A percentile compares a stretch with the other conserved stretches of the same genome.
These are phyloP conservation scores for Ophion ventricosus DNA, from an alignment of 2,888 invertebrate species.

Conservation along the genomic window DNA sequence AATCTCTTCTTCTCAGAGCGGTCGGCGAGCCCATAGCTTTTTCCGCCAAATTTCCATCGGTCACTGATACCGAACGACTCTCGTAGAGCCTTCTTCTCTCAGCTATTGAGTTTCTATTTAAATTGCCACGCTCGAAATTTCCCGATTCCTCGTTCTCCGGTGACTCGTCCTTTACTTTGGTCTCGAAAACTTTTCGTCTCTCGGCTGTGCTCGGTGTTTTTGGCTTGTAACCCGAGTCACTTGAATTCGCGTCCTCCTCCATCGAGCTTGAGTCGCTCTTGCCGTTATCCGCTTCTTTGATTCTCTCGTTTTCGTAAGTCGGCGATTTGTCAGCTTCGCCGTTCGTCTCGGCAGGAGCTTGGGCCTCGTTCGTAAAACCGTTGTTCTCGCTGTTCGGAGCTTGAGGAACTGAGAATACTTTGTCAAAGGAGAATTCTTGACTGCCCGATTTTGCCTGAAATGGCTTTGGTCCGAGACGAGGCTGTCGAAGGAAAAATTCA, in stretches of 20 bases:
- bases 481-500: constrained; percentile 84
- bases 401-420: constrained; percentile 91
- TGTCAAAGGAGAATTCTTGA: constrained; percentile 91
- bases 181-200: constrained; percentile 90
- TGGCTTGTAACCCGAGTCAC: constrained; percentile 88
- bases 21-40: constrained; percentile 87
- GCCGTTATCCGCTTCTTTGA: constrained; percentile 84
- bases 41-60: constrained; percentile 87
- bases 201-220: constrained; percentile 92
- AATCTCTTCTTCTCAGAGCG: constrained; percentile 89
- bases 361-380: constrained; percentile 76
- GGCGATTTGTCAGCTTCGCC: constrained; percentile 76
- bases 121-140: constrained; percentile 86
- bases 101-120: constrained; percentile 90
- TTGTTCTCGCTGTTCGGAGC: constrained; percentile 85
- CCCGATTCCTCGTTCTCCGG: constrained; percentile 85
- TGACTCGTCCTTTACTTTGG: constrained; percentile 83
- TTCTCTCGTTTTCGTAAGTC: constrained; percentile 75
- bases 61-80: constrained; percentile 88
- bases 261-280: constrained; percentile 86
- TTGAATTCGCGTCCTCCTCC: constrained; percentile 87
- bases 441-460: constrained; percentile 91
- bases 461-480: constrained; percentile 93
- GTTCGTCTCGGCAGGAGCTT: constrained; percentile 70
- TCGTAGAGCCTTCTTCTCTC: constrained; percentile 92